A percentile compares a stretch with the other conserved stretches of the same genome.
Conservation (phyloP, 2,113 vertebrate genomes). For the Scomber japonicus region DNA sequence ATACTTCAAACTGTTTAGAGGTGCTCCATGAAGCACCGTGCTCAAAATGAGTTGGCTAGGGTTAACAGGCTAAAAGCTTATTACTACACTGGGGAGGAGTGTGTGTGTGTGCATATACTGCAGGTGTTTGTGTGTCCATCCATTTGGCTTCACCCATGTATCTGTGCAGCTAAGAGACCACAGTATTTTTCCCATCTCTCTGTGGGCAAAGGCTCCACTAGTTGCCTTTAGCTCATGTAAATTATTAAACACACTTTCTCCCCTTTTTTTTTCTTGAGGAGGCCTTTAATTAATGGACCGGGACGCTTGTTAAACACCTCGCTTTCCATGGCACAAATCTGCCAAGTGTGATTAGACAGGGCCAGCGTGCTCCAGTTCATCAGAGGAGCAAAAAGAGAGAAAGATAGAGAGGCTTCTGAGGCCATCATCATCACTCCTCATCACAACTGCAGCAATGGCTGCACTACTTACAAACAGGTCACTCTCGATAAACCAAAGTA, state of each 20-base stretch:
- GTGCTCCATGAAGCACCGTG: constrained; percentile 86
- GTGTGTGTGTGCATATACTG: constrained; percentile 16
- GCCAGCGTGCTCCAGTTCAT: constrained; percentile 54
- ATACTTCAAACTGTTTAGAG: constrained; percentile 91
- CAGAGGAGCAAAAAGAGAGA: constrained; percentile 23
- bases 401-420: constrained; percentile 41
- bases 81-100: constrained; percentile 29
- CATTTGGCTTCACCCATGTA: constrained; percentile 22
- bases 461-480: constrained; percentile 61
- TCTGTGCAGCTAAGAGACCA: not conserved
- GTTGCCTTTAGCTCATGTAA: constrained; percentile 63
- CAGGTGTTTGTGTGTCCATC: constrained; percentile 13
- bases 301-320: constrained; percentile 70
- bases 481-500: constrained; percentile 41
- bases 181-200: constrained; percentile 7
- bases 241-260: constrained; percentile 69
- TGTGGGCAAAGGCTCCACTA: constrained; percentile 25
- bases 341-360: constrained; percentile 73
- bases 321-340: constrained; percentile 73
- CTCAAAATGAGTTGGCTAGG: constrained; percentile 52
- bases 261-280: constrained; percentile 29
- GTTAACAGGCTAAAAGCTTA: constrained; percentile 51
- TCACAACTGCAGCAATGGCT: constrained; percentile 44
- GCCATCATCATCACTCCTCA: constrained; percentile 57
- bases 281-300: constrained; percentile 72